Evolutionary conservation across 2,797 vertebrate species (phyloP).

Genomic region (Rhabdomys pumilio): DNA sequence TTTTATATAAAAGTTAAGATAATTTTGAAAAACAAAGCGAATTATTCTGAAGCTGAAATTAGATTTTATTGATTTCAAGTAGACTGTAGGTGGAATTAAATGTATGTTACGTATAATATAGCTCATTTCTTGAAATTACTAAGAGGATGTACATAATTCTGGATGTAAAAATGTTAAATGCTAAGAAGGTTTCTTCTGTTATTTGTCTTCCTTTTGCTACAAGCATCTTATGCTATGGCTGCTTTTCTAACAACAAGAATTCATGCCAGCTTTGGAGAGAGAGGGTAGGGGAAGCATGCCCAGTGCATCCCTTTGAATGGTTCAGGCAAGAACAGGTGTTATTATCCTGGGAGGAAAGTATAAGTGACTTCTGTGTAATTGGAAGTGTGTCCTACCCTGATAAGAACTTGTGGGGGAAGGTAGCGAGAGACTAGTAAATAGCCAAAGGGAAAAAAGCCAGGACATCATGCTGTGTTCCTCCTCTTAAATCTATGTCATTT

Average conservation of each 20-base stretch:
- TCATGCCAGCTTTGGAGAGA: conserved; percentile 60
- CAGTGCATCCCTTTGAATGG: conserved; percentile 73
- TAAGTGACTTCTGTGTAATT: conserved; percentile 80
- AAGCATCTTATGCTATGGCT: conserved; percentile 1
- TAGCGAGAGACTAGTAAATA: conserved; percentile 76
- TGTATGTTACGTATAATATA: background rate
- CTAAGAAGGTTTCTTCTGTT: conserved; percentile 45
- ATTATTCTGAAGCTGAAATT: conserved; percentile 56
- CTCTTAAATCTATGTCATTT: conserved; percentile 77
- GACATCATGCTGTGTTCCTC: conserved; percentile 65
- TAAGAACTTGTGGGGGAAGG: conserved; percentile 74
- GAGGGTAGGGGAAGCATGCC: conserved; percentile 67
- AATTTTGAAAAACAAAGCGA: conserved; percentile 43
- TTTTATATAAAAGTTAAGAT: conserved; percentile 42
- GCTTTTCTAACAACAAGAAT: conserved; percentile 67
- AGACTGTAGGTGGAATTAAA: conserved; percentile 52
- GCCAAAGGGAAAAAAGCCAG: conserved; percentile 63
- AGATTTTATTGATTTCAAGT: conserved; percentile 65
- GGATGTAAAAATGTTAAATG: conserved; percentile 60
- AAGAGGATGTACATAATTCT: conserved; percentile 42
- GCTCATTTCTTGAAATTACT: conserved; percentile 60
- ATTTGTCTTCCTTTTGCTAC: conserved; percentile 45
- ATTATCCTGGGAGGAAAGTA: conserved; percentile 77
- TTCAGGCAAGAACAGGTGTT: conserved; percentile 65
- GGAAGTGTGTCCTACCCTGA: conserved; percentile 79